Conservation (phyloP, 2,797 vertebrate species). For the Myotis findleyi region DNA sequence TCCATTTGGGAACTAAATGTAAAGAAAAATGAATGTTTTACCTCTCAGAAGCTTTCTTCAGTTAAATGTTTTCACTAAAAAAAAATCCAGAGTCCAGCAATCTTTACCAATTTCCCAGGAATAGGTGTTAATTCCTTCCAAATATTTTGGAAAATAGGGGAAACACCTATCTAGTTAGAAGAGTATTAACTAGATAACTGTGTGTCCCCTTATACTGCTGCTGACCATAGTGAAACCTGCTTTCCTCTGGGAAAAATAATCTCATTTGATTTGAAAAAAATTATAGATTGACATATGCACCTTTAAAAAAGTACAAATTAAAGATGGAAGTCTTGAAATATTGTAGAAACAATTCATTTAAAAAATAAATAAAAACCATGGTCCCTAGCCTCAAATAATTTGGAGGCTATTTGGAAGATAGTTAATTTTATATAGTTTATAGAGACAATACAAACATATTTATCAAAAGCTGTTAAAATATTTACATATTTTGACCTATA, state of each 20-base stretch:
- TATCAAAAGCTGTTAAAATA: constrained; percentile 46
- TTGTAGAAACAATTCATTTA: not conserved
- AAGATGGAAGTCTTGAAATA: not conserved
- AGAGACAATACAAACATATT: not conserved
- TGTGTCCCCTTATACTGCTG: not conserved
- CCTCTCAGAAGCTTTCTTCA: constrained; percentile 70
- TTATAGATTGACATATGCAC: not conserved
- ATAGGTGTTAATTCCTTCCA: constrained; percentile 49
- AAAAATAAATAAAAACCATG: not conserved
- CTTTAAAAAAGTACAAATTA: not conserved
- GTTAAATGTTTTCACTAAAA: constrained; percentile 74
- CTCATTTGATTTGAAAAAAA: not conserved
- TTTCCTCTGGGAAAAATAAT: not conserved
- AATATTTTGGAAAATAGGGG: not conserved
- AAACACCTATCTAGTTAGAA: not conserved
- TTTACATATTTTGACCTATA: constrained; percentile 9
- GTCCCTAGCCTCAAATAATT: not conserved
- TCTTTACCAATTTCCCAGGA: constrained; percentile 44
- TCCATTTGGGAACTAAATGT: constrained; percentile 79
- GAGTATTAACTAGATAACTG: not conserved
- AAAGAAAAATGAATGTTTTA: constrained; percentile 81
- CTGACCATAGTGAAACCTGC: not conserved
- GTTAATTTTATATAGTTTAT: not conserved
- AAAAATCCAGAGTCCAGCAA: constrained; percentile 47
- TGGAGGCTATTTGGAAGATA: not conserved